A percentile compares a stretch with the other conserved stretches of the same genome.
Evolutionary conservation across 2,797 vertebrate genomes (phyloP).

Genomic region (Platyrinchus mystaceus): DNA sequence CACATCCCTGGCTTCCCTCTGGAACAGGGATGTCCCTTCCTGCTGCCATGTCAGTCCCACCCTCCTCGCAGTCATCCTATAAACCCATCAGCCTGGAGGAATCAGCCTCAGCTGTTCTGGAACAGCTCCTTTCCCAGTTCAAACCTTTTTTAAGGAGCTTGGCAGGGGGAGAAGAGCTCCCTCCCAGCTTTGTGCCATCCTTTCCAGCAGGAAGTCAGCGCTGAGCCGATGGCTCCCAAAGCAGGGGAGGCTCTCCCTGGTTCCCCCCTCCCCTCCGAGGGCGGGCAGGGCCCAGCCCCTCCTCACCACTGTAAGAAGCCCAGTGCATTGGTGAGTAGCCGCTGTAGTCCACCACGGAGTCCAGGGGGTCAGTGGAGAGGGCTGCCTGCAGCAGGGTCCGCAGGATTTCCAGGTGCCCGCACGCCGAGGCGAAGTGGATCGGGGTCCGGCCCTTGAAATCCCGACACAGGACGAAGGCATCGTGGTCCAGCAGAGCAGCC

Average conservation of each 20-base stretch:
- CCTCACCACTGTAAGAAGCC: constrained; percentile 94
- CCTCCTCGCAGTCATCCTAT: neutral
- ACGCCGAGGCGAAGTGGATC: constrained; percentile 92
- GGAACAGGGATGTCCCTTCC: neutral
- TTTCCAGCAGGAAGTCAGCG: neutral
- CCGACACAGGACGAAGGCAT: constrained; percentile 90
- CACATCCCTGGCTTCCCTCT: neutral
- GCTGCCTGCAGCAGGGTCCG: constrained; percentile 87
- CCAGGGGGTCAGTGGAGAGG: constrained; percentile 86
- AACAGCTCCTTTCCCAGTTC: neutral
- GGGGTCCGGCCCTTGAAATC: constrained; percentile 91
- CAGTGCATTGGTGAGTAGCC: constrained; percentile 96
- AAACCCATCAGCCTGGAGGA: neutral
- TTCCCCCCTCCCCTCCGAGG: neutral
- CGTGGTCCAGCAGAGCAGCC: constrained; percentile 91
- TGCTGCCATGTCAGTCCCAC: neutral
- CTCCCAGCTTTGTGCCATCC: neutral
- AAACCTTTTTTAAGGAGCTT: neutral
- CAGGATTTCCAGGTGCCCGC: constrained; percentile 87
- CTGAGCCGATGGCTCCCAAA: rapidly evolving
- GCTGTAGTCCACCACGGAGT: constrained; percentile 92
- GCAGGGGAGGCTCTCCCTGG: neutral
- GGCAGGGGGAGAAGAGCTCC: neutral
- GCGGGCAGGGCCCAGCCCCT: neutral
- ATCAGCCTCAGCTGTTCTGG: neutral